Conservation (phyloP, 1,140 invertebrate species). For the Saccostrea cuccullata region DNA sequence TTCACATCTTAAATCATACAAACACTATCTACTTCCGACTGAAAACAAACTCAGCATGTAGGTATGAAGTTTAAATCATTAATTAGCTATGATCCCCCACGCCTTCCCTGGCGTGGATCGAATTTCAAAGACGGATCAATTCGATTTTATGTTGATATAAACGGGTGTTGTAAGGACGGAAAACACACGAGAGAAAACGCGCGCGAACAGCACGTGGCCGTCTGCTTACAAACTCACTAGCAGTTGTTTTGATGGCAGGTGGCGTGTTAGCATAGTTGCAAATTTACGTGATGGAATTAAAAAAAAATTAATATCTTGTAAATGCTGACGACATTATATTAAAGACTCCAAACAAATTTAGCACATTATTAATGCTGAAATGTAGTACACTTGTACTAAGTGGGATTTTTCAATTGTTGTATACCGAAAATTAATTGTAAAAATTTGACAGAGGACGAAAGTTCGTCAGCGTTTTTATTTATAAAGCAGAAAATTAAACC, state of each 20-base stretch:
- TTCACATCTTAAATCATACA: background rate
- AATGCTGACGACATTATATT: background rate
- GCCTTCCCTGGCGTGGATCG: background rate
- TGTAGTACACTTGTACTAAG: background rate
- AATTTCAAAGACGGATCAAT: background rate
- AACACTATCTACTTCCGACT: background rate
- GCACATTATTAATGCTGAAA: background rate
- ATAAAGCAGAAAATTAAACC: too few species aligned
- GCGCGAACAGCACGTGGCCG: background rate
- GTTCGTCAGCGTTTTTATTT: too few species aligned
- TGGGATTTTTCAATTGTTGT: background rate
- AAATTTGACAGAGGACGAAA: background rate
- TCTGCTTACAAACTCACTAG: background rate
- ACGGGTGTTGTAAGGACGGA: background rate
- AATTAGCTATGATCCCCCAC: background rate
- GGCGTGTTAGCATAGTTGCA: background rate
- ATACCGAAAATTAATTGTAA: background rate
- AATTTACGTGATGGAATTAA: background rate
- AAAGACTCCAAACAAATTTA: background rate
- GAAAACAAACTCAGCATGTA: background rate
- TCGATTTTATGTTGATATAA: constrained; percentile 4
- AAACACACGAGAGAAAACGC: background rate
- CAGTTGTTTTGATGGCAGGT: background rate
- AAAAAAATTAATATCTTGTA: background rate
- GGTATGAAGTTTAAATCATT: constrained; percentile 3